Percentiles rank a stretch among this genome's conserved stretches.
Conservation (phyloP, 2,113 vertebrate species). For the Jaculus jaculus region DNA sequence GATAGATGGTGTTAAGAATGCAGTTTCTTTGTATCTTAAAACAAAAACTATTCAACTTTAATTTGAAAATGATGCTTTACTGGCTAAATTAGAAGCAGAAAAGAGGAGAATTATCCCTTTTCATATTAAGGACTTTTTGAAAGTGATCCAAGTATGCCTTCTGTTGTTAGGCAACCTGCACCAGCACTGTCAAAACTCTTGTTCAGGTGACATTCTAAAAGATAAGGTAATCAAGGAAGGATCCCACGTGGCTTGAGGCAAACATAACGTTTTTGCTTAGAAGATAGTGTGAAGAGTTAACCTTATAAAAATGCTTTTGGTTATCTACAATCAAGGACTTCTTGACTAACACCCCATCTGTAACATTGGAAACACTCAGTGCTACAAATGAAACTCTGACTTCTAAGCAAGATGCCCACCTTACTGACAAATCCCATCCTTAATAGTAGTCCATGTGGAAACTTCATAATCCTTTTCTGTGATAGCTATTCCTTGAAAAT, state of each 20-base stretch:
- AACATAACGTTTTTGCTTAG: not conserved
- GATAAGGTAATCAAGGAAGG: not conserved
- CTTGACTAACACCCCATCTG: not conserved
- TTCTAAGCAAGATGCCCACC: not conserved
- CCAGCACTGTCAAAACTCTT: not conserved
- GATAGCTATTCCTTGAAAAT: not conserved
- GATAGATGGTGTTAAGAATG: not conserved
- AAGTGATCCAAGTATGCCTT: not conserved
- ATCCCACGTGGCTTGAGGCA: not conserved
- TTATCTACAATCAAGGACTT: slow-evolving; percentile 19
- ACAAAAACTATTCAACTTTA: not conserved
- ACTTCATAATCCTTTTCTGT: not conserved
- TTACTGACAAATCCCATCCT: not conserved
- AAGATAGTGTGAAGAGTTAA: not conserved
- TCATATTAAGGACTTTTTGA: not conserved
- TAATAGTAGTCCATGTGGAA: not conserved
- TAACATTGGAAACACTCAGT: not conserved
- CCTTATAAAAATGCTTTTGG: not conserved
- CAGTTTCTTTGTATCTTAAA: slow-evolving; percentile 30
- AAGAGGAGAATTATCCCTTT: not conserved
- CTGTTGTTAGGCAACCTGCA: not conserved
- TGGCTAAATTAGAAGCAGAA: not conserved
- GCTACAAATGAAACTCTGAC: not conserved
- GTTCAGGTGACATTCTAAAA: not conserved
- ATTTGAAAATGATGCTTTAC: slow-evolving; percentile 18